phyloP scores from a whole-genome alignment of 2,888 invertebrate genomes.

The Himalopsyche japonica region DNA sequence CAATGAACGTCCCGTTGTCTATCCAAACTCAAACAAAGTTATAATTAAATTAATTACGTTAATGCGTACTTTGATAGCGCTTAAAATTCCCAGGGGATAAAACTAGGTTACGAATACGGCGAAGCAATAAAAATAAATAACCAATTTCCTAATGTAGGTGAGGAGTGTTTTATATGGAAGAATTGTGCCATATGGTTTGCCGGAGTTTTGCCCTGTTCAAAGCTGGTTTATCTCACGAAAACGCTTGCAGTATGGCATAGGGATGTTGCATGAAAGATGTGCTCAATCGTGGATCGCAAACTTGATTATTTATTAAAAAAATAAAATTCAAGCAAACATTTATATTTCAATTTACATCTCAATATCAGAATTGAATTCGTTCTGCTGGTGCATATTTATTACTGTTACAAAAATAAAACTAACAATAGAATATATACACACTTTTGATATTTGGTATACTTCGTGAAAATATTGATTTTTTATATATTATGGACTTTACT shows the following conservation, averaged over 20 bases:
- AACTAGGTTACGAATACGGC: neutral
- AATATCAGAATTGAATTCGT: too few species aligned
- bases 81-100: neutral
- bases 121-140: neutral
- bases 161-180: neutral
- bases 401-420: too few species aligned
- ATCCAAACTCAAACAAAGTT: neutral
- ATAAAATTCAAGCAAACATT: too few species aligned
- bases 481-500: too few species aligned
- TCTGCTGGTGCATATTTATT: too few species aligned
- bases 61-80: neutral
- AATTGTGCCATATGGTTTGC: slow-evolving; percentile 25
- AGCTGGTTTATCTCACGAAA: slow-evolving; percentile 16
- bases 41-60: neutral
- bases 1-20: neutral
- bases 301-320: too few species aligned
- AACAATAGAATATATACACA: too few species aligned
- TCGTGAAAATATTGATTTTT: too few species aligned
- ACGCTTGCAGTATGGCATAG: slow-evolving; percentile 31
- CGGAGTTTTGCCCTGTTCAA: neutral
- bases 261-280: slow-evolving; percentile 15
- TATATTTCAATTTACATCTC: too few species aligned
- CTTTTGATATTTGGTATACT: too few species aligned
- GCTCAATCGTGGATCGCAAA: neutral
- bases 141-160: neutral